Percentiles rank a stretch among this genome's conserved stretches.
These are phyloP conservation scores for Oncorhynchus keta DNA, from an alignment of 2,113 vertebrate species.

Conservation along the genomic window DNA sequence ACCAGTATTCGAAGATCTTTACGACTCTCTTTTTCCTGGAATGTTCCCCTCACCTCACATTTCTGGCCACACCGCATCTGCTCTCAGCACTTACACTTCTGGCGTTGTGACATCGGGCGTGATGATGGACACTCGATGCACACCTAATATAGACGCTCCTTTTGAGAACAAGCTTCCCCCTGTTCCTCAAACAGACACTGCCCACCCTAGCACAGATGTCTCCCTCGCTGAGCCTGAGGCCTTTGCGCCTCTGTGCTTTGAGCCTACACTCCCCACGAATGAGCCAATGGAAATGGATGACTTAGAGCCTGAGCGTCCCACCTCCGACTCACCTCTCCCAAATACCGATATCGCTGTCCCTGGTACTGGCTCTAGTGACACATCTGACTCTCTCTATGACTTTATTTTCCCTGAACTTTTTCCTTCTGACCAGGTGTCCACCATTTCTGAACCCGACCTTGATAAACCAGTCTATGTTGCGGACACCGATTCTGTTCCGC, in stretches of 20 bases:
- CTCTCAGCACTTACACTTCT: no score
- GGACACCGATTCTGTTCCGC: neutral
- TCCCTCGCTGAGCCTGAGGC: neutral
- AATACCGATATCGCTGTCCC: neutral
- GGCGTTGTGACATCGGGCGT: no score
- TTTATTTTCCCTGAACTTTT: conserved; percentile 48
- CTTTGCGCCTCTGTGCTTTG: no score
- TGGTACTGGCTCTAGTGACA: neutral
- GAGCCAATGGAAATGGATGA: neutral
- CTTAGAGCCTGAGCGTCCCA: neutral
- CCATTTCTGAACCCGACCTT: neutral
- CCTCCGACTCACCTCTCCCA: no score
- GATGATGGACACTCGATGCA: no score
- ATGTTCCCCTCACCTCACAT: conserved; percentile 26
- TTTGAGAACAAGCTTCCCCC: neutral
- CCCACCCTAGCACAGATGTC: neutral
- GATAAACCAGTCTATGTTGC: neutral
- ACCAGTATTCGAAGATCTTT: conserved; percentile 31
- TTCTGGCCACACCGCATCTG: no score
- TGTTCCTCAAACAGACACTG: neutral
- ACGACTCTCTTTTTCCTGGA: conserved; percentile 45
- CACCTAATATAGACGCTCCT: no score
- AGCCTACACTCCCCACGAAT: no score
- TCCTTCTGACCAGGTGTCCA: neutral
- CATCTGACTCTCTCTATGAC: conserved; percentile 38